phyloP scores from a whole-genome alignment of 2,888 invertebrate species.

The Drosophila bunnanda region DNA sequence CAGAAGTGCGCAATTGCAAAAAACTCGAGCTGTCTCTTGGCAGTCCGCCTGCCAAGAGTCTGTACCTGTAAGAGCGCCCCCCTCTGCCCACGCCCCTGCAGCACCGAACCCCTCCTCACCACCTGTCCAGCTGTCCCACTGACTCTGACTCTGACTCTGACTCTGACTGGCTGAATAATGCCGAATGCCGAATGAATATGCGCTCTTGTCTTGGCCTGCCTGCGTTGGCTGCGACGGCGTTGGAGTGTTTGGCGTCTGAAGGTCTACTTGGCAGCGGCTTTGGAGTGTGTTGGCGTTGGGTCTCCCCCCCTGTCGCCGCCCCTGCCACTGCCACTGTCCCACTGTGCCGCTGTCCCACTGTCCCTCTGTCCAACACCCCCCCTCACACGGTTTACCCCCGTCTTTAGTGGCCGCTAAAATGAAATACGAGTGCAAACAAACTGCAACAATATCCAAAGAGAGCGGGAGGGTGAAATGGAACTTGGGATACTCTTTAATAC shows the following conservation, averaged over 20 bases:
- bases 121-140: slow-evolving; percentile 56
- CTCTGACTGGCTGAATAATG: slow-evolving; percentile 37
- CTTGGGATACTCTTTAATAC: slow-evolving; percentile 42
- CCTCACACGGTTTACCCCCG: slow-evolving; percentile 2
- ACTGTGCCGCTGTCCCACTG: slow-evolving; percentile 23
- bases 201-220: slow-evolving; percentile 55
- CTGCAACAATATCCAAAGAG: slow-evolving; percentile 32
- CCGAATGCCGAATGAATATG: slow-evolving; percentile 38
- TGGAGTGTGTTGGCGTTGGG: slow-evolving; percentile 74
- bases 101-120: slow-evolving; percentile 15
- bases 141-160: slow-evolving; percentile 51
- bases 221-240: slow-evolving; percentile 56
- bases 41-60: slow-evolving; percentile 40
- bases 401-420: slow-evolving; percentile 58
- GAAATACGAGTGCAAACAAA: slow-evolving; percentile 79
- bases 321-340: slow-evolving; percentile 8
- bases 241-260: slow-evolving; percentile 81
- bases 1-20: slow-evolving; percentile 77
- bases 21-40: slow-evolving; percentile 62
- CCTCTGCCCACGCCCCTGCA: slow-evolving; percentile 25
- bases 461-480: slow-evolving; percentile 8
- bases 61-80: slow-evolving; percentile 5
- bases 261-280: slow-evolving; percentile 79
- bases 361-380: neutral
- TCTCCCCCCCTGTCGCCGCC: slow-evolving; percentile 6